Conservation (phyloP, 2,797 vertebrate species). For the Vespertilio murinus region DNA sequence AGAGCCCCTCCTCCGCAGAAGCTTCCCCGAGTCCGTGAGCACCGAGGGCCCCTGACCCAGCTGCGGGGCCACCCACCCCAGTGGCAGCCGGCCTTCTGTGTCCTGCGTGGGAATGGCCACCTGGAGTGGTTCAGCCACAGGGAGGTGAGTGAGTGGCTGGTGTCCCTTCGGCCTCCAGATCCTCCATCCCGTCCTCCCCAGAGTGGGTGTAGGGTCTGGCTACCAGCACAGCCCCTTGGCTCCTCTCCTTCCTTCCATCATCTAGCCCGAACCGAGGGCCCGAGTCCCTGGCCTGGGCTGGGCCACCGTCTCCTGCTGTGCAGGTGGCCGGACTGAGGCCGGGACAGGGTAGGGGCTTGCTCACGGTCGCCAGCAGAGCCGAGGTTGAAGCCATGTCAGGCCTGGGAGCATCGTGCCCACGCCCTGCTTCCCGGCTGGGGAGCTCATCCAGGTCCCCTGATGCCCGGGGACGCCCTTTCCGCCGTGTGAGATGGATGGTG, state of each 20-base stretch:
- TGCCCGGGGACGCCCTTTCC: background rate
- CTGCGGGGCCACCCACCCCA: slow-evolving; percentile 51
- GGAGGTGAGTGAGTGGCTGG: slow-evolving; percentile 59
- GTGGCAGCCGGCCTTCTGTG: slow-evolving; percentile 78
- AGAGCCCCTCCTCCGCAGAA: background rate
- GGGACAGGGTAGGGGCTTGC: background rate
- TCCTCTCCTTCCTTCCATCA: background rate
- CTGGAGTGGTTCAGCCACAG: slow-evolving; percentile 73
- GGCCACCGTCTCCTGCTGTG: background rate
- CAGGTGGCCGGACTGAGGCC: background rate
- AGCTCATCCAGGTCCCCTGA: background rate
- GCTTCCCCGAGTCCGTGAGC: slow-evolving; percentile 53
- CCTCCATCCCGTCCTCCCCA: background rate
- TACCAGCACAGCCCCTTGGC: background rate
- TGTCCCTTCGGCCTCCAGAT: background rate
- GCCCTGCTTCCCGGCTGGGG: background rate
- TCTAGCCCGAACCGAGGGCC: background rate
- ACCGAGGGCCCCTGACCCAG: slow-evolving; percentile 70
- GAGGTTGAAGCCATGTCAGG: background rate
- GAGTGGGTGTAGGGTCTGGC: background rate
- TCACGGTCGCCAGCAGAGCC: background rate
- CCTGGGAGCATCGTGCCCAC: rapidly evolving
- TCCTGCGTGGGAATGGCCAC: slow-evolving; percentile 71
- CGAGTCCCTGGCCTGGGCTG: background rate
- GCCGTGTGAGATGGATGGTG: background rate